Evolutionary conservation across 2,797 vertebrate species (phyloP).

Genomic region (Danio aesculapii): DNA sequence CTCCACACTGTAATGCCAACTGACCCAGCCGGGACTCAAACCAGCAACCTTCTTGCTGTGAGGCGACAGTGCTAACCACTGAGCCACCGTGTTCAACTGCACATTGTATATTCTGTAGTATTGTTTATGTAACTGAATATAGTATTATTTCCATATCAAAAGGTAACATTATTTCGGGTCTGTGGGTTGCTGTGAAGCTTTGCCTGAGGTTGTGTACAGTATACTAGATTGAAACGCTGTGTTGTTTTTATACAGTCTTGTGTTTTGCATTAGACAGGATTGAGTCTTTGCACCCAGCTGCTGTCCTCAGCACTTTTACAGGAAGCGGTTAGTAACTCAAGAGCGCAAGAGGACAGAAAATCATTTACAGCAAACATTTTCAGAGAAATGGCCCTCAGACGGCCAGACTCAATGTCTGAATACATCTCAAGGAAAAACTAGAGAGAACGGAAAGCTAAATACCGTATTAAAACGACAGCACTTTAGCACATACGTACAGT

Average conservation of each 20-base stretch:
- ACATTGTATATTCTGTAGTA: no score
- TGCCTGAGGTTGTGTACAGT: neutral
- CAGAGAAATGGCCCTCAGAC: neutral
- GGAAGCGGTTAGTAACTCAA: neutral
- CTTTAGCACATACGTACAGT: neutral
- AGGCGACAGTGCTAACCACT: no score
- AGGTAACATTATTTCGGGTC: neutral
- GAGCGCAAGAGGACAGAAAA: constrained; percentile 23
- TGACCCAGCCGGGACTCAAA: no score
- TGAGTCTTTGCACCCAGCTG: neutral
- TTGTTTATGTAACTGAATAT: no score
- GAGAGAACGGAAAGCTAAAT: neutral
- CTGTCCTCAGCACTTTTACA: constrained; percentile 3
- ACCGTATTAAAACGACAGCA: neutral
- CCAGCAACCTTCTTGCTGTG: no score
- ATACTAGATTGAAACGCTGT: constrained; percentile 1
- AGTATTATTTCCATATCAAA: no score
- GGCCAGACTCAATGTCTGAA: neutral
- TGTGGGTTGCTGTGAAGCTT: neutral
- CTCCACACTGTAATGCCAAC: no score
- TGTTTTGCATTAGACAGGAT: neutral
- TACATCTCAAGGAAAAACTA: neutral
- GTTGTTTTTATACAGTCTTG: neutral
- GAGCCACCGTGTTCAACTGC: no score
- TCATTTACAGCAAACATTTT: constrained; percentile 15